These are phyloP conservation scores for Cryptocheilus praepositus DNA, from an alignment of 2,888 invertebrate genomes.

Conservation along the genomic window DNA sequence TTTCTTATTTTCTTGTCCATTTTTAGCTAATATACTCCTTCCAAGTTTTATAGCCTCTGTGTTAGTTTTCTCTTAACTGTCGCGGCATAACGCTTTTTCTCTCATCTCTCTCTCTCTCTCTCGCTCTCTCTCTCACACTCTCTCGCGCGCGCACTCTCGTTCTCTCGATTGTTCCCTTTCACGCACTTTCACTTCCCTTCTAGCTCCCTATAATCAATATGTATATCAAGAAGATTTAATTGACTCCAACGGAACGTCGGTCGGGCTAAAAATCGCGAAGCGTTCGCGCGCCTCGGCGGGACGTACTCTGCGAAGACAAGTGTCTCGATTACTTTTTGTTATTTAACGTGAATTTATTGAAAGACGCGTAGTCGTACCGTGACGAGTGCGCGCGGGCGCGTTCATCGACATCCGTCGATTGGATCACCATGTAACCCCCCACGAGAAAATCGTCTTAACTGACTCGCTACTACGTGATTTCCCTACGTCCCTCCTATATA, in stretches of 20 bases:
- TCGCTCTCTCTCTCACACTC: neutral
- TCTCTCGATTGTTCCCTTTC: slow-evolving; percentile 23
- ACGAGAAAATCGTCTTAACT: slow-evolving; percentile 13
- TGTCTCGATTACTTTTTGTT: no score
- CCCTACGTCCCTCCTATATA: no score
- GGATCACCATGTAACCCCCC: slow-evolving; percentile 4
- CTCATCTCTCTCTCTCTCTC: slow-evolving; percentile 7
- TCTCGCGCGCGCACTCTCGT: slow-evolving; percentile 18
- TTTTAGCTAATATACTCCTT: slow-evolving; percentile 3
- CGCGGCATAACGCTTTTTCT: neutral
- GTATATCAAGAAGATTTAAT: slow-evolving; percentile 72
- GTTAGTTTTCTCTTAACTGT: neutral
- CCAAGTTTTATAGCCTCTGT: slow-evolving; percentile 30
- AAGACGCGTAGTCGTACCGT: neutral
- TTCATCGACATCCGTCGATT: neutral
- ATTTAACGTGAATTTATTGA: neutral
- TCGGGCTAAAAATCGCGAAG: slow-evolving; percentile 51
- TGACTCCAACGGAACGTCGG: slow-evolving; percentile 72
- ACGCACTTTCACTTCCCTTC: slow-evolving; percentile 6
- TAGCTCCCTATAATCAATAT: slow-evolving; percentile 23
- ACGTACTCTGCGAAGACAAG: no score
- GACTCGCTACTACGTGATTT: neutral
- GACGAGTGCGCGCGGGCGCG: slow-evolving; percentile 1
- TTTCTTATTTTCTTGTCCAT: slow-evolving; percentile 34
- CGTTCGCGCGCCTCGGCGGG: slow-evolving; percentile 1